Base-by-base conservation (phyloP, 2,888 invertebrate genomes). In the Lymantria dispar region DNA sequence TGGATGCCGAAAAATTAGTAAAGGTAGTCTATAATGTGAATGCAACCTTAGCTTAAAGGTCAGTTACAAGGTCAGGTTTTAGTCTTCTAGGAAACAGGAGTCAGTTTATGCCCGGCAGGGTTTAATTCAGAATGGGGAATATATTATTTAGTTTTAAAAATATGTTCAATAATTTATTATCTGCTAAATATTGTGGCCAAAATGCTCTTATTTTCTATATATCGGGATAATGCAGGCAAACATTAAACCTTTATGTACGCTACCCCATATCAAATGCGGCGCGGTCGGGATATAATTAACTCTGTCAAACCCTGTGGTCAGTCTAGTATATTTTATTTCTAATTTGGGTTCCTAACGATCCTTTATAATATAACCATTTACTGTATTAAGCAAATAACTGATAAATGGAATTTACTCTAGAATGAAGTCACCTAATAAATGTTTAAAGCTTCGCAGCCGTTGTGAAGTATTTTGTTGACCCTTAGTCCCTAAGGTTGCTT, bases 231-330 rank as follows among this genome's bases (percentile, higher is more conserved):
- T 10, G 8, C 33, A 1, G 11, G 11, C 11, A 38, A 38, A 38
- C 11, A 22, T 1, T 7, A 7, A 38, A 12, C 7, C n/a, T 12
- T 33, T 38, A n/a, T 1, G 12, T 8, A 38, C n/a, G n/a, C 1
- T 38, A 15, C 43, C n/a, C 43, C 42, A 40, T 61, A 56, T 58
- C 62, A 58, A 54, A 52, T 56, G 45, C 46, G 49, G n/a, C 50
- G 41, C 41, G 40, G 49, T 43, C 37, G 47, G 50, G 47, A 47
- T 43, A 50, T 64, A 64, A 64, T 64, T 58, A 58, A 54, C 45
- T 30, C 44, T 52, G 65, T 46, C 54, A 56, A 64, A 64, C 48
- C 58, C 53, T 48, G 46, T 38, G 40, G 48, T 42, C 55, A 58
- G 58, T 55, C 31, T 43, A 48, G 50, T 52, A 52, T 31, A 14